Evolutionary conservation across 2,888 invertebrate species (phyloP).

Genomic region (Meandrusa payeni): DNA sequence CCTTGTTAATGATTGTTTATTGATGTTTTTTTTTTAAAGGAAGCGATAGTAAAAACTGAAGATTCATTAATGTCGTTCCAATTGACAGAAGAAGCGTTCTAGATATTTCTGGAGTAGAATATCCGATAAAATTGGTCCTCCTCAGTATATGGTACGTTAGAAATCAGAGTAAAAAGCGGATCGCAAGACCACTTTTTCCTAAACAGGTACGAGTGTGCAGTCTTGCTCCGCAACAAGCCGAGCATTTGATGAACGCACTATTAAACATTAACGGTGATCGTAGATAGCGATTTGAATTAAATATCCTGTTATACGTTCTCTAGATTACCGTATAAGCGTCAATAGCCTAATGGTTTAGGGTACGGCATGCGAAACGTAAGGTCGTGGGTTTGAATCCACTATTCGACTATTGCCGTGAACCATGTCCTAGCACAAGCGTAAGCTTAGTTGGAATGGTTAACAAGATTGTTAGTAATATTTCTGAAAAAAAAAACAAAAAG

Average conservation of each 20-base stretch:
- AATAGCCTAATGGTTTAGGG: too few species aligned
- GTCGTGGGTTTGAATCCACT: too few species aligned
- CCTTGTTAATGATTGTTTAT: too few species aligned
- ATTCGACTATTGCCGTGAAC: too few species aligned
- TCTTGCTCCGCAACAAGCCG: constrained; percentile 16
- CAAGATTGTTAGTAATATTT: too few species aligned
- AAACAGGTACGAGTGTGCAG: constrained; percentile 12
- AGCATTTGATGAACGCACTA: constrained; percentile 35
- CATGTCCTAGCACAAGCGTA: too few species aligned
- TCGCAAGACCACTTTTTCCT: constrained; percentile 21
- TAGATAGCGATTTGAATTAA: constrained; percentile 3
- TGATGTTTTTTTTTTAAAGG: too few species aligned
- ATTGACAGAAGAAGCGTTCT: constrained; percentile 14
- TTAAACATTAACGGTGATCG: constrained; percentile 42
- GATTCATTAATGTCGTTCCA: constrained; percentile 3
- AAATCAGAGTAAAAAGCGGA: constrained; percentile 22
- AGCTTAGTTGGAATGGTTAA: too few species aligned
- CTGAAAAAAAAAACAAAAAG: too few species aligned
- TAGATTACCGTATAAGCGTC: not conserved
- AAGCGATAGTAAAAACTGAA: too few species aligned
- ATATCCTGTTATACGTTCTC: not conserved
- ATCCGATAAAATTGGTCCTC: not conserved
- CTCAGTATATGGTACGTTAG: constrained; percentile 2
- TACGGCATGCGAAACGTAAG: too few species aligned
- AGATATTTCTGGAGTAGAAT: constrained; percentile 8